Percentiles rank a stretch among this genome's conserved stretches.
Conservation (phyloP, 1,140 invertebrate species). For the Hyles vespertilio region DNA sequence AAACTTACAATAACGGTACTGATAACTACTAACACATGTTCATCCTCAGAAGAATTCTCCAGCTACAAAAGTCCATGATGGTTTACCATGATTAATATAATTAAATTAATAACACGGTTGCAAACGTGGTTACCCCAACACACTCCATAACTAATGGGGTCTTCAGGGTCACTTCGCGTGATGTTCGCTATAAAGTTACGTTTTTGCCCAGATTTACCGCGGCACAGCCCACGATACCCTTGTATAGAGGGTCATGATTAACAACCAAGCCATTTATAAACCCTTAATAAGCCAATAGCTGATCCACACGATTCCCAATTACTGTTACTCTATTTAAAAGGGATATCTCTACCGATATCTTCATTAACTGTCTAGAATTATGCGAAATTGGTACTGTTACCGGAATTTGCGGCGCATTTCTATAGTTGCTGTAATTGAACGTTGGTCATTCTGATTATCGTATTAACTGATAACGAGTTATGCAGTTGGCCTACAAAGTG, state of each 20-base stretch:
- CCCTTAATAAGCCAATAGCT: conserved; percentile 49
- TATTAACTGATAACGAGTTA: background rate
- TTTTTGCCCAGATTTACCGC: conserved; percentile 51
- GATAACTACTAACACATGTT: no score
- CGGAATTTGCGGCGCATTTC: conserved; percentile 1
- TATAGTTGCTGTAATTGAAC: conserved; percentile 4
- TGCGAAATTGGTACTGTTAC: conserved; percentile 9
- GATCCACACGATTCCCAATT: conserved; percentile 31
- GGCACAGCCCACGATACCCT: conserved; percentile 28
- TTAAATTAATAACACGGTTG: no score
- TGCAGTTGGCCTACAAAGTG: background rate
- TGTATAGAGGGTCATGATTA: conserved; percentile 55
- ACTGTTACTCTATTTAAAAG: conserved; percentile 48
- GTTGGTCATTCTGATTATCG: background rate
- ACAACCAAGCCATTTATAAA: conserved; percentile 62
- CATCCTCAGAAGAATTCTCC: no score
- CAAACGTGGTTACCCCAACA: conserved; percentile 7
- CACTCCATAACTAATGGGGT: conserved; percentile 30
- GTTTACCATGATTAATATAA: no score
- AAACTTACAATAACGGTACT: no score
- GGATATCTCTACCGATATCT: conserved; percentile 50
- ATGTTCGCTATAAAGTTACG: conserved; percentile 56
- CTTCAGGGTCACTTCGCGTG: conserved; percentile 55
- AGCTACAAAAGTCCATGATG: no score
- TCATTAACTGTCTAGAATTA: conserved; percentile 26